phyloP scores from a whole-genome alignment of 1,140 invertebrate species.

The Stenopsyche tienmushanensis region DNA sequence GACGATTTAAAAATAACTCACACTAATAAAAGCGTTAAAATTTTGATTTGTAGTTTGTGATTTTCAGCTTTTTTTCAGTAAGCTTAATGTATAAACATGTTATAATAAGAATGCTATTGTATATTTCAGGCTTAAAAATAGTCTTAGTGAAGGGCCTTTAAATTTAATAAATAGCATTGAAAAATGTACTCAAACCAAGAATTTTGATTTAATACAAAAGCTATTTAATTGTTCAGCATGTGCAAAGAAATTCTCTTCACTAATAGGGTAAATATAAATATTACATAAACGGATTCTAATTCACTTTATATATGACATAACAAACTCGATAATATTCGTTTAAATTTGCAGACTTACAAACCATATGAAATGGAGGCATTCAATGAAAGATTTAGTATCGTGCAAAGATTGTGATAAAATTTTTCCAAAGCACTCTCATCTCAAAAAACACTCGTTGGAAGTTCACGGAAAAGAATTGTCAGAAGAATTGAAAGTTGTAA shows the following conservation, averaged over 20 bases:
- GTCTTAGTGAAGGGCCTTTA: neutral
- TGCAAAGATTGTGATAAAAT: slow-evolving; percentile 33
- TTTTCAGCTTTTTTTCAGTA: too few relatives aligned
- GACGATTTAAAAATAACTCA: too few relatives aligned
- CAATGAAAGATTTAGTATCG: slow-evolving; percentile 1
- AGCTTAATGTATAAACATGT: too few relatives aligned
- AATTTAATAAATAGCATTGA: slow-evolving; percentile 28
- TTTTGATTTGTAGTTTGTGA: too few relatives aligned
- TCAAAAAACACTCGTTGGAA: slow-evolving; percentile 26
- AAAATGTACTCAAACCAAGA: slow-evolving; percentile 31
- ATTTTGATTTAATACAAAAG: slow-evolving; percentile 11
- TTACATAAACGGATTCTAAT: neutral
- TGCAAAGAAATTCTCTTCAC: slow-evolving; percentile 24
- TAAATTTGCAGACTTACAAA: slow-evolving; percentile 22
- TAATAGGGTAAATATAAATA: slow-evolving; percentile 15
- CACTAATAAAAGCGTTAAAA: too few relatives aligned
- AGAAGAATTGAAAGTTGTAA: slow-evolving; percentile 13
- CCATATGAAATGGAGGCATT: slow-evolving; percentile 31
- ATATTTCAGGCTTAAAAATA: slow-evolving; percentile 6
- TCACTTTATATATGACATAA: neutral
- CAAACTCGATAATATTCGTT: neutral
- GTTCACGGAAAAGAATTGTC: slow-evolving; percentile 17
- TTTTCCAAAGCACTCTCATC: slow-evolving; percentile 10
- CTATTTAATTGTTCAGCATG: slow-evolving; percentile 31
- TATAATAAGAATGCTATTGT: too few relatives aligned